A percentile compares a stretch with the other conserved stretches of the same genome.
Evolutionary conservation across 2,113 vertebrate genomes (phyloP).

Genomic region (Mellivora capensis): DNA sequence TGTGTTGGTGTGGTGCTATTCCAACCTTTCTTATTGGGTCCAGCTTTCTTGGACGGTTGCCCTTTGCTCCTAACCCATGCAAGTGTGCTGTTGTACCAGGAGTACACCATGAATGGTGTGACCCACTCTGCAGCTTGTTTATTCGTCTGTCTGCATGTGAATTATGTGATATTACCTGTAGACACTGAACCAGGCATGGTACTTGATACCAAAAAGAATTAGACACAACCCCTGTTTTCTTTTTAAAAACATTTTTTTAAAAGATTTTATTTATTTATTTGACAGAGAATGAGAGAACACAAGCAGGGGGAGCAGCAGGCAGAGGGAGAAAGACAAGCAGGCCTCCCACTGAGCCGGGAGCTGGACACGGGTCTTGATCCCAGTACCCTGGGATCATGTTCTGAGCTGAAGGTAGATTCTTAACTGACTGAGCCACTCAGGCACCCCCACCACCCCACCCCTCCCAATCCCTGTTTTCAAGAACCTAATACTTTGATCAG

Average conservation of each 20-base stretch:
- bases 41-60: neutral
- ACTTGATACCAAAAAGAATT: neutral
- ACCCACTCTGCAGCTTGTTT: neutral
- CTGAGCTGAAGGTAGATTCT: no score
- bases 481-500: neutral
- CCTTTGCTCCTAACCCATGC: neutral
- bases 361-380: no score
- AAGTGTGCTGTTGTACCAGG: neutral
- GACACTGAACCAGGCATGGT: neutral
- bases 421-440: no score
- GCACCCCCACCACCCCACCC: no score
- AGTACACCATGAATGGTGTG: neutral
- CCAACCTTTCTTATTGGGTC: neutral
- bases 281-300: no score
- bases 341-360: no score
- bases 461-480: neutral
- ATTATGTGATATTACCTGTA: neutral
- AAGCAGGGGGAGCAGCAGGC: no score
- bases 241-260: neutral
- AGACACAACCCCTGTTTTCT: neutral
- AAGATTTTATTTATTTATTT: neutral
- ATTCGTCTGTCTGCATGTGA: neutral
- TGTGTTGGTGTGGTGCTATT: neutral
- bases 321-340: no score
- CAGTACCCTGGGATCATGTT: no score